These are phyloP conservation scores for Drosophila kanapiae DNA, from an alignment of 1,140 invertebrate genomes.

Conservation along the genomic window DNA sequence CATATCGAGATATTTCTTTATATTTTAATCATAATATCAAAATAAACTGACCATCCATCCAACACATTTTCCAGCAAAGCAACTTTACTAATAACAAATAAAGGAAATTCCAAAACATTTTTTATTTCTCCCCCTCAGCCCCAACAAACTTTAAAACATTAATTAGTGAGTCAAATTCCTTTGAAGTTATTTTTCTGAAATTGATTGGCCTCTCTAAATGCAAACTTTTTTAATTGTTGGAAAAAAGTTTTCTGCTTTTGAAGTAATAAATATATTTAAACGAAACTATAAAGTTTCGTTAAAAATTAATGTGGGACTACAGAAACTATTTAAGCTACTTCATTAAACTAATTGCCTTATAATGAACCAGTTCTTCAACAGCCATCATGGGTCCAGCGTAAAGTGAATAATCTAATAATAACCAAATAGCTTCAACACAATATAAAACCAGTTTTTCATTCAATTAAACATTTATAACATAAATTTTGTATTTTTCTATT, in stretches of 20 bases:
- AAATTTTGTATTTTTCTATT: constrained; percentile 19
- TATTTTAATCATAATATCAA: neutral
- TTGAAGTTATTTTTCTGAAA: neutral
- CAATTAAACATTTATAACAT: constrained; percentile 7
- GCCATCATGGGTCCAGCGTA: neutral
- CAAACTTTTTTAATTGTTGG: neutral
- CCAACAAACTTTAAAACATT: neutral
- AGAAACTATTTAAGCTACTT: constrained; percentile 7
- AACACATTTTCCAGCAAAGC: neutral
- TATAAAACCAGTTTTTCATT: constrained; percentile 23
- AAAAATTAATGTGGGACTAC: neutral
- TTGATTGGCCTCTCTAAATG: neutral
- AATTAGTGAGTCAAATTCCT: constrained; percentile 6
- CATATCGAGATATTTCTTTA: neutral
- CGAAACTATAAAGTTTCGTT: neutral
- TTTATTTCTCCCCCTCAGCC: neutral
- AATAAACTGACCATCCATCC: neutral
- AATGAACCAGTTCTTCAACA: constrained; percentile 33
- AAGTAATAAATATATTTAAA: neutral
- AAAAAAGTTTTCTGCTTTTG: neutral
- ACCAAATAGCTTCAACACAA: constrained; percentile 13
- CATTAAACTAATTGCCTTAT: constrained; percentile 12
- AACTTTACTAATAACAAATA: neutral
- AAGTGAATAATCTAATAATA: constrained; percentile 33
- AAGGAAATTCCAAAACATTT: neutral